Conservation (phyloP, 2,113 vertebrate species). For the Semicossyphus pulcher region DNA sequence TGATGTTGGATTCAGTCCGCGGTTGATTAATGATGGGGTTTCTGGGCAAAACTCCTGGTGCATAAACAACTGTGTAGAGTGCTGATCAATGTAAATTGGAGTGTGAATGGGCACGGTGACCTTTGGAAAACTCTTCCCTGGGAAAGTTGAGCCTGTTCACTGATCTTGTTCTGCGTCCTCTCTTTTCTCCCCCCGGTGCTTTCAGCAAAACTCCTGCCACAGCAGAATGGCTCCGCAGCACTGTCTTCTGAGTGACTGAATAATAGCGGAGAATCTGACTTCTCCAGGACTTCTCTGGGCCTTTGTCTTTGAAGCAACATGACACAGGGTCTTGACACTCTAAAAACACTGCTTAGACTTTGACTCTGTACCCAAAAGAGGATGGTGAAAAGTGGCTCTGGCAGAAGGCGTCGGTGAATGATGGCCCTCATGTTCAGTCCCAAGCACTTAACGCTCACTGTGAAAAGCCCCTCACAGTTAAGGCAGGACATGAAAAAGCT, state of each 20-base stretch:
- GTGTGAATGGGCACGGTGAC: conserved; percentile 70
- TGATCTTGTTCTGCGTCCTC: conserved; percentile 35
- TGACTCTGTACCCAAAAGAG: conserved; percentile 35
- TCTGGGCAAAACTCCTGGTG: conserved; percentile 55
- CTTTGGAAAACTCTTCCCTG: conserved; percentile 74
- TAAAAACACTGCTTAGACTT: conserved; percentile 58
- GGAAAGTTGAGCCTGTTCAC: conserved; percentile 46
- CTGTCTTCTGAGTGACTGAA: conserved; percentile 51
- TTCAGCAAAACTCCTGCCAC: conserved; percentile 60
- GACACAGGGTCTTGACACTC: conserved; percentile 50
- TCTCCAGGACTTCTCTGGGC: conserved; percentile 36
- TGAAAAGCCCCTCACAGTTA: conserved; percentile 52
- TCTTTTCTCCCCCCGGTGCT: neutral
- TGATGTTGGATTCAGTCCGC: conserved; percentile 45
- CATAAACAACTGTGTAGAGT: conserved; percentile 65
- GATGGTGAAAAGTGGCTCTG: conserved; percentile 53
- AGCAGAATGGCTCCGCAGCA: conserved; percentile 50
- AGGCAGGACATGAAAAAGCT: conserved; percentile 38
- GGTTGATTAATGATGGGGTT: conserved; percentile 75
- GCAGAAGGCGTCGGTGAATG: conserved; percentile 55
- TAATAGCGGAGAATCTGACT: conserved; percentile 52
- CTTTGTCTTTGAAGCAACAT: conserved; percentile 56
- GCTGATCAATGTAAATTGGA: conserved; percentile 79
- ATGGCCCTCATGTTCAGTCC: conserved; percentile 62
- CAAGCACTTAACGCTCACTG: conserved; percentile 56